Percentiles rank a stretch among this genome's conserved stretches.
Conservation (phyloP, 2,888 invertebrate genomes). For the Cosmia pyralina region DNA sequence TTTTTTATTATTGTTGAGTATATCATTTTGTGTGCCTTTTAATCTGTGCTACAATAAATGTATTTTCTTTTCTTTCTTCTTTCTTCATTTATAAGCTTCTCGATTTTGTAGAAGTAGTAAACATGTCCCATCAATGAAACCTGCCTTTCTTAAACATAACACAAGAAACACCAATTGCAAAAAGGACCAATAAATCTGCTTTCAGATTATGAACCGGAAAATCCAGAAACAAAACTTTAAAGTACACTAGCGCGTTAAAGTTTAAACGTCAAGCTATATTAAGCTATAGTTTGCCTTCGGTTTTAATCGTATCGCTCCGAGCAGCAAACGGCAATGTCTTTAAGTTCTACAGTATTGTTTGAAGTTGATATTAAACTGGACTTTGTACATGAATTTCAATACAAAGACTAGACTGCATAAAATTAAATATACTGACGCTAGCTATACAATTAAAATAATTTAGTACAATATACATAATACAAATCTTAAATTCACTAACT, state of each 20-base stretch:
- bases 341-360: constrained; percentile 30
- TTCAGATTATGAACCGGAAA: constrained; percentile 13
- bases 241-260: constrained; percentile 13
- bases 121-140: no score
- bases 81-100: not conserved
- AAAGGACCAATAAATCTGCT: not conserved
- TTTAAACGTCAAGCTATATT: constrained; percentile 31
- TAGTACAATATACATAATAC: no score
- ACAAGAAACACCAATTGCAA: not conserved
- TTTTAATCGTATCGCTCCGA: constrained; percentile 45
- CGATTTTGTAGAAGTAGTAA: not conserved
- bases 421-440: not conserved
- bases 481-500: not conserved
- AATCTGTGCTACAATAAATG: no score
- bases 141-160: not conserved
- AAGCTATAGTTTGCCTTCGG: constrained; percentile 30
- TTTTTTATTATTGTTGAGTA: no score
- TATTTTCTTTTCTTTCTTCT: no score
- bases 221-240: constrained; percentile 15
- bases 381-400: constrained; percentile 36
- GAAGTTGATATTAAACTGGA: constrained; percentile 38
- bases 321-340: constrained; percentile 32
- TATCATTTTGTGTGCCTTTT: no score
- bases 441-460: not conserved
- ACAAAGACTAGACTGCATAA: not conserved